Base-by-base conservation (phyloP, 2,888 invertebrate species). In the Cheilosia pagana region DNA sequence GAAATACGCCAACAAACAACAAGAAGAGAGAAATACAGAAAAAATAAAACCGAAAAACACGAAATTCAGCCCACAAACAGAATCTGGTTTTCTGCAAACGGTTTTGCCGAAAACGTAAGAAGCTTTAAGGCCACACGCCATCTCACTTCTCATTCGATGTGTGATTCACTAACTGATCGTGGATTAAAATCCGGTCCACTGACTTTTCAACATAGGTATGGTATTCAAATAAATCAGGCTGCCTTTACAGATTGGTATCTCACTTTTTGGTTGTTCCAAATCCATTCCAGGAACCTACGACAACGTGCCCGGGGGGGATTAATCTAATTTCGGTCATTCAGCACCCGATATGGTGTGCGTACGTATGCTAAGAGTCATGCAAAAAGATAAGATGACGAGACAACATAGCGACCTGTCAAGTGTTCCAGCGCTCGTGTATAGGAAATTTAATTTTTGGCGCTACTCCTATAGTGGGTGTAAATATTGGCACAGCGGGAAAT, bases 151-250 rank as follows among this genome's bases (percentile, higher is more conserved):
- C 14, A 14, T 12, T 6, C 10, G 35, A 45, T 70, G 70, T 59
- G 2, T 70, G 57, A 70, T 5, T 12, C n/a, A 55, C 67, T 43
- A n/a, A n/a, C 67, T 21, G n/a, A 28, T 16, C 19, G 16, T 39
- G 3, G 25, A 23, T 59, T 16, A 25, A 67, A 79, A 72, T 65
- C 79, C 72, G 74, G 60, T 79, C 74, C 65, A 65, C 71, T 71
- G 63, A 57, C 55, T 79, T 39, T 70, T 48, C 2, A 35, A 10
- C 23, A n/a, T 35, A 45, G 16, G 8, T 8, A 6, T 45, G 21
- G 41, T 35, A 74, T 74, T 35, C 35, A 16, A 65, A 52, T 78
- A 72, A 72, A 72, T 72, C 78, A 72, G 74, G 39, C 53, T 59
- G 57, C 35, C 63, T 16, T 28, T 31, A 8, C 5, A 53, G 43